Evolutionary conservation across 2,888 invertebrate genomes (phyloP).

Genomic region (Ashinkailepas kermadecensis): DNA sequence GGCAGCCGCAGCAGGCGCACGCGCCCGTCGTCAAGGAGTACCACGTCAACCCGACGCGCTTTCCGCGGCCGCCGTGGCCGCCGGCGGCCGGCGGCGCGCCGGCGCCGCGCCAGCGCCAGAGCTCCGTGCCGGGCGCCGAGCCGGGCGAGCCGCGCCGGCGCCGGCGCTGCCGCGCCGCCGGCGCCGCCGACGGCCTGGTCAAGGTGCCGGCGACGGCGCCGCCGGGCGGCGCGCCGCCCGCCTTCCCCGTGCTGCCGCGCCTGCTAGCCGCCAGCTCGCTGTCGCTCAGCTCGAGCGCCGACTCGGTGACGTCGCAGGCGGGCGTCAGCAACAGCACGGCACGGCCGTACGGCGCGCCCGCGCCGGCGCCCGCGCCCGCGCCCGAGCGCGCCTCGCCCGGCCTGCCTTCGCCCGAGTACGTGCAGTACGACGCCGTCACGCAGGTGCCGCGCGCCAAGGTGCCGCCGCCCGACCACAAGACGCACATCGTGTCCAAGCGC

Average conservation of each 20-base stretch:
- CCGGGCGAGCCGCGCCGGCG: conserved; percentile 35
- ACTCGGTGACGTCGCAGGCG: not conserved
- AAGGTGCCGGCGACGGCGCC: conserved; percentile 1
- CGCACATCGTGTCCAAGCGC: conserved; percentile 61
- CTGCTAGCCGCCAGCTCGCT: not conserved
- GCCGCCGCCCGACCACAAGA: conserved; percentile 9
- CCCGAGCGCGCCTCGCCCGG: not conserved
- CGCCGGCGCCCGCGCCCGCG: not conserved
- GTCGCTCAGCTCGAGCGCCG: conserved; percentile 14
- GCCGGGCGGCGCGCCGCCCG: conserved; percentile 7
- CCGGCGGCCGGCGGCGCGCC: conserved; percentile 43
- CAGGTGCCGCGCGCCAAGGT: conserved; percentile 20
- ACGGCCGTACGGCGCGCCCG: not conserved
- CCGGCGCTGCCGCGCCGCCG: conserved; percentile 27
- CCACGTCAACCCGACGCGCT: conserved; percentile 68
- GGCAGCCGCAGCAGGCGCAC: conserved; percentile 44
- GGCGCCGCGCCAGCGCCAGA: conserved; percentile 11
- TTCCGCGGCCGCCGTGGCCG: conserved; percentile 64
- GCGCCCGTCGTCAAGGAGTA: conserved; percentile 51
- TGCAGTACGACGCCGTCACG: conserved; percentile 18
- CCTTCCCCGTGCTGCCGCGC: conserved; percentile 37
- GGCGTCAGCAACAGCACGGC: not conserved
- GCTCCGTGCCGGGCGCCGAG: not conserved
- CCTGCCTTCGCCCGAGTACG: conserved; percentile 3
- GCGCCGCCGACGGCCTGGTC: not conserved